Evolutionary conservation across 2,113 vertebrate species (phyloP), one percentile per base, ranked within the genome.

Genomic region (Lophochroa leadbeateri): DNA sequence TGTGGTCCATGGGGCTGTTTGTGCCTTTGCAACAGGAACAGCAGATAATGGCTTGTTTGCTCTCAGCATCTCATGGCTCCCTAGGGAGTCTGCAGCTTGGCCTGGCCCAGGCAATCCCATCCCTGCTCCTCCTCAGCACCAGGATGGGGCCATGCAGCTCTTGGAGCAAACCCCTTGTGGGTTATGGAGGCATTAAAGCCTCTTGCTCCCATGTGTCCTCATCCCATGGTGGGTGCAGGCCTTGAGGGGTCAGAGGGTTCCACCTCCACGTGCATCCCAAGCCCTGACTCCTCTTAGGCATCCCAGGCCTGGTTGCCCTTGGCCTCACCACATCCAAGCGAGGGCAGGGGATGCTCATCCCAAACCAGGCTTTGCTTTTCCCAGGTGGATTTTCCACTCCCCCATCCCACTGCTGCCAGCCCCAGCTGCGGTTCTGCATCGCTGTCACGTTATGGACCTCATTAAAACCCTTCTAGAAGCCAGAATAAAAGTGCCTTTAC

Each of bases 31-130:
- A 49, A 28, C 83, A 71, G 88, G 17, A 29, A 8, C 16, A 13
- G 20, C 25, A 2, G 53, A 43, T 80, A 90, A 92, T 88, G 91
- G 65, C 46, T 91, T 88, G 83, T 88, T 88, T 92, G 94, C 94
- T 94, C 27, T 83, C 86, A 86, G 71, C 78, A 10, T 83, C 89
- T 88, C 37, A 6, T 0, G 3, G 1, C 9, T 88, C 93, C 94
- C 91, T 0, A 4, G 71, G 86, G 93, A 94, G 89, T 86, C 72
- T 82, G 86, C 60, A 57, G 76, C 33, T 23, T 21, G 1, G n/a
- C 70, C 60, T 31, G 70, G 37, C 64, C 63, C 15, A 0, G 7
- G 25, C 39, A 33, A 33, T 94, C 70, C 43, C 10, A 0, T 14
- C 15, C 70, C 39, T 18, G 55, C 68, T 81, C 35, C 47, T 60